Conservation (phyloP, 1,140 invertebrate species). For the Drosophila teissieri region DNA sequence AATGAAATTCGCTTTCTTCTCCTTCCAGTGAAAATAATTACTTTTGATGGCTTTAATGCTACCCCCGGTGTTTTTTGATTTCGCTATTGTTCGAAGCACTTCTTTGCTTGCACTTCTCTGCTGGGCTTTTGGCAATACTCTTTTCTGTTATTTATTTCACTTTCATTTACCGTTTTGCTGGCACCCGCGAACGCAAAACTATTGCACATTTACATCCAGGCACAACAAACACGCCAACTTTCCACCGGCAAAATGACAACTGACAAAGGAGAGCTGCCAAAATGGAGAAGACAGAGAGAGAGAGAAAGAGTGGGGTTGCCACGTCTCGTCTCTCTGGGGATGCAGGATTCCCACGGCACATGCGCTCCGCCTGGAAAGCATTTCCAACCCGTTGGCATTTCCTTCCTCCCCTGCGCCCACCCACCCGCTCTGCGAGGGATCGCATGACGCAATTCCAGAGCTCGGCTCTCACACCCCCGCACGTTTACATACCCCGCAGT, state of each 20-base stretch:
- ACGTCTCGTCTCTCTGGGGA: conserved; percentile 10
- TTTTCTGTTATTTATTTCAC: background rate
- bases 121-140: background rate
- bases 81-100: background rate
- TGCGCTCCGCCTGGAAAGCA: conserved; percentile 44
- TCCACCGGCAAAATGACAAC: conserved; percentile 73
- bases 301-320: conserved; percentile 38
- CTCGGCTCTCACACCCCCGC: conserved; percentile 5
- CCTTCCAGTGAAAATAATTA: background rate
- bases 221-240: conserved; percentile 64
- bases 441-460: conserved; percentile 47
- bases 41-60: background rate
- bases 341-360: conserved; percentile 40
- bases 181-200: conserved; percentile 4
- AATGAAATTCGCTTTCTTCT: conserved; percentile 8
- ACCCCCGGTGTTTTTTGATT: background rate
- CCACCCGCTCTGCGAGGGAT: background rate
- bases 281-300: conserved; percentile 6
- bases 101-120: conserved; percentile 2
- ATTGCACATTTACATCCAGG: conserved; percentile 31
- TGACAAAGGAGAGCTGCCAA: conserved; percentile 42
- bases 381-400: conserved; percentile 76
- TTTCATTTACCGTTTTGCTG: conserved; percentile 34
- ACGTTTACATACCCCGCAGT: conserved; percentile 19
- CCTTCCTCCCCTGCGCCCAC: conserved; percentile 3